Conservation (phyloP, 2,888 invertebrate genomes). For the Corbicula japonica region DNA sequence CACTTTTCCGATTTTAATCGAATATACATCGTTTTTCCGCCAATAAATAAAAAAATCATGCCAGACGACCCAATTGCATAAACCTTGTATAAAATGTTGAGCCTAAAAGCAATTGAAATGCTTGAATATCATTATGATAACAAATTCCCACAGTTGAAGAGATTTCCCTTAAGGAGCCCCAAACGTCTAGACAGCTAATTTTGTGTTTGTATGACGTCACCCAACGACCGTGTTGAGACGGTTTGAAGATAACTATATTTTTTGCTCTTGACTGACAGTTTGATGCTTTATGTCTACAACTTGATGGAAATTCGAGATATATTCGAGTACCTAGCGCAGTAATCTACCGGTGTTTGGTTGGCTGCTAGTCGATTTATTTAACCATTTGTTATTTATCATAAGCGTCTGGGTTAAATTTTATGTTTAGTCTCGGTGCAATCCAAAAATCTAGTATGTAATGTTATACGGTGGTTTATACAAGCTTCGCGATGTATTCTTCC, state of each 20-base stretch:
- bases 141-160: too few species aligned
- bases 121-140: too few species aligned
- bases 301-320: slow-evolving; percentile 36
- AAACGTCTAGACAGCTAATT: slow-evolving; percentile 29
- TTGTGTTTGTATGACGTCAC: slow-evolving; percentile 29
- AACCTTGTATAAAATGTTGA: too few species aligned
- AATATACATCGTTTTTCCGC: too few species aligned
- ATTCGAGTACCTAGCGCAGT: slow-evolving; percentile 26
- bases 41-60: too few species aligned
- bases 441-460: too few species aligned
- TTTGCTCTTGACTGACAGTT: slow-evolving; percentile 15
- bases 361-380: slow-evolving; percentile 9
- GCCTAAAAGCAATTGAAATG: too few species aligned
- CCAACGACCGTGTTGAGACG: slow-evolving; percentile 18
- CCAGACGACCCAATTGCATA: too few species aligned
- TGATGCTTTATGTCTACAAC: slow-evolving; percentile 31
- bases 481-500: too few species aligned
- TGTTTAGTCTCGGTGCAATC: background rate
- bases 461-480: too few species aligned
- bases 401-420: background rate
- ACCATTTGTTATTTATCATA: slow-evolving; percentile 6
- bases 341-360: slow-evolving; percentile 2
- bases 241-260: slow-evolving; percentile 12
- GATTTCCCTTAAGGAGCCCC: slow-evolving; percentile 27
- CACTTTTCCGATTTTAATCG: too few species aligned